phyloP scores from a whole-genome alignment of 2,113 vertebrate genomes.

The Seriola rivoliana region DNA sequence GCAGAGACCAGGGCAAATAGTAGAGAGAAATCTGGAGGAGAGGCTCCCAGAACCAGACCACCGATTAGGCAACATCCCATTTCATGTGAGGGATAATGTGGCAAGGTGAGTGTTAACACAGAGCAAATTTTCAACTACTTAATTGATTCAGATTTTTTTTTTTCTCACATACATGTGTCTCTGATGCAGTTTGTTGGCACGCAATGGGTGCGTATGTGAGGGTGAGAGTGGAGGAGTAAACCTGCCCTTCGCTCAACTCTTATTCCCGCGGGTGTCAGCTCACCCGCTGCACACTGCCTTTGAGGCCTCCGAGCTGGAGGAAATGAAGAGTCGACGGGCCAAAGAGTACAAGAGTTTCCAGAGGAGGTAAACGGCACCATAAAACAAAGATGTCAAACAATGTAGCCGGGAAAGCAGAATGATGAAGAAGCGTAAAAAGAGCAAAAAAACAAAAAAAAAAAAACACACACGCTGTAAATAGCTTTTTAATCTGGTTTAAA shows the following conservation, averaged over 20 bases:
- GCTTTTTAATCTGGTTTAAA: not conserved
- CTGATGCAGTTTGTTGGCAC: conserved; percentile 85
- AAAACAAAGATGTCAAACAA: not conserved
- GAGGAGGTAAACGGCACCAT: conserved; percentile 79
- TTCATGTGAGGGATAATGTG: conserved; percentile 74
- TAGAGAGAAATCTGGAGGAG: conserved; percentile 74
- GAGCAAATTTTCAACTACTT: not conserved
- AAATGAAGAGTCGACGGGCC: conserved; percentile 82
- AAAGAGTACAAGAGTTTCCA: conserved; percentile 87
- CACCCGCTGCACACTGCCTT: conserved; percentile 86
- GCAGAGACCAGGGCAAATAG: conserved; percentile 61
- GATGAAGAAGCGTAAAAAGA: not conserved
- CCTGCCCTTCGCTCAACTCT: conserved; percentile 86
- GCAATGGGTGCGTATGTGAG: conserved; percentile 89
- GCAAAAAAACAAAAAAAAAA: not conserved
- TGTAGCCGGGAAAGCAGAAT: not conserved
- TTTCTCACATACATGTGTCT: not conserved
- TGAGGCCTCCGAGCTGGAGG: conserved; percentile 81
- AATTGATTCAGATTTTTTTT: not conserved
- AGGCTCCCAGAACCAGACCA: conserved; percentile 68
- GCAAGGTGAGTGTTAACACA: conserved; percentile 65
- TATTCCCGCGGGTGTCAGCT: conserved; percentile 84
- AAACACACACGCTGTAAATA: not conserved
- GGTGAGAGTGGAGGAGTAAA: conserved; percentile 75
- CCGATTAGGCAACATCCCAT: conserved; percentile 73